Percentiles rank a stretch among this genome's conserved stretches.
phyloP scores from a whole-genome alignment of 2,113 vertebrate genomes.

The Phalacrocorax brasilianus region DNA sequence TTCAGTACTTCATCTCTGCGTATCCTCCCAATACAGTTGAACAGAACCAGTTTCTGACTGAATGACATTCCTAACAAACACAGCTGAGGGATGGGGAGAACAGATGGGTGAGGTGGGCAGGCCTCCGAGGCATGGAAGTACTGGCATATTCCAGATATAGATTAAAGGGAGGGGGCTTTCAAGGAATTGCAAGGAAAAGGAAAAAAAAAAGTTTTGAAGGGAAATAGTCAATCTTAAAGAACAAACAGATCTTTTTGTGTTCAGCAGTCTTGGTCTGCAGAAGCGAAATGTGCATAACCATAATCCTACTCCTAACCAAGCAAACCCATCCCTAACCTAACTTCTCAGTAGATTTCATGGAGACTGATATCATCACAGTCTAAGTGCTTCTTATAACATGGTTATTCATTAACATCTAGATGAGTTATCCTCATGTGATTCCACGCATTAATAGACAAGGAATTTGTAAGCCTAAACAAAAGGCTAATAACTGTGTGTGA shows the following conservation, averaged over 20 bases:
- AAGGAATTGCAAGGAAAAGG: background rate
- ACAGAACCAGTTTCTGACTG: background rate
- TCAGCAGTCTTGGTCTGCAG: background rate
- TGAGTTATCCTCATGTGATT: conserved; percentile 16
- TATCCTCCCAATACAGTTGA: background rate
- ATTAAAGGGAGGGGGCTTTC: background rate
- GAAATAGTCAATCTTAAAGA: background rate
- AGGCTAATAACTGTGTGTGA: background rate
- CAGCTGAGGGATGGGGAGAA: background rate
- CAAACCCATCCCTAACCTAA: background rate
- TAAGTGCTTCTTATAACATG: background rate
- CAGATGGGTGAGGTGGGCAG: background rate
- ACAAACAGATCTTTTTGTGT: background rate
- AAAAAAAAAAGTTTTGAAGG: background rate
- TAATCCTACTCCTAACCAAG: background rate
- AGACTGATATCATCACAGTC: background rate
- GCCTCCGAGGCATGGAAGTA: background rate
- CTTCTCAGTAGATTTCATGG: background rate
- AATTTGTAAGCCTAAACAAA: conserved; percentile 9
- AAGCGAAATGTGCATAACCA: background rate
- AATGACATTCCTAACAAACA: background rate
- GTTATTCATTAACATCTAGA: conserved; percentile 1
- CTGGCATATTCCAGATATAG: background rate
- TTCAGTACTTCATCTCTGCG: background rate
- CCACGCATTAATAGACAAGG: background rate